Percentiles rank a stretch among this genome's conserved stretches.
Evolutionary conservation across 2,797 vertebrate genomes (phyloP).

Genomic region (Gymnodraco acuticeps): DNA sequence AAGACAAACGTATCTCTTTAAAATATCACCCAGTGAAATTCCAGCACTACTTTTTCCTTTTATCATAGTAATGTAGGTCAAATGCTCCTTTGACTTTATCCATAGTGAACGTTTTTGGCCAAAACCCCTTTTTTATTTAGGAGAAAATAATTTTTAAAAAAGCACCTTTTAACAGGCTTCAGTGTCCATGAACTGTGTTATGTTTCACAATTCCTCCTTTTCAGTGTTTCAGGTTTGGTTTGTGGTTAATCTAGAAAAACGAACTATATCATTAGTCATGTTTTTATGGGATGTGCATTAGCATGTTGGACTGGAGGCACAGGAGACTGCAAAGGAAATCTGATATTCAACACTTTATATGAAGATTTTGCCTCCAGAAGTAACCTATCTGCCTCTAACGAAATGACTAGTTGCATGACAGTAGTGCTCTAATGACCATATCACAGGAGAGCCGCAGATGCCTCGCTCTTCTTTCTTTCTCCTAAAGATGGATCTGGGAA

Average conservation of each 20-base stretch:
- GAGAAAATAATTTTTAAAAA: neutral
- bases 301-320: neutral
- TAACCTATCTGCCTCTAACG: neutral
- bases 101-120: neutral
- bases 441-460: neutral
- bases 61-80: neutral
- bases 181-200: neutral
- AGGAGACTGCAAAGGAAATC: neutral
- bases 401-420: constrained; percentile 17
- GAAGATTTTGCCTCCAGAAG: neutral
- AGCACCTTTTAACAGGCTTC: neutral
- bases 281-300: neutral
- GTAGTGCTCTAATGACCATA: neutral
- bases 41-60: neutral
- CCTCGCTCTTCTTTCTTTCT: neutral
- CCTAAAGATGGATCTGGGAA: neutral
- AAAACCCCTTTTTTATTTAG: neutral
- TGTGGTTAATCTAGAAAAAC: neutral
- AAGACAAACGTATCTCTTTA: neutral
- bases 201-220: neutral
- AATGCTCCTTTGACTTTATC: neutral
- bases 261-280: neutral
- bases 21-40: neutral
- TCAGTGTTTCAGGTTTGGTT: neutral
- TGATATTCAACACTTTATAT: neutral